These are phyloP conservation scores for Prunella himalayana DNA, from an alignment of 2,113 vertebrate genomes.

Conservation along the genomic window DNA sequence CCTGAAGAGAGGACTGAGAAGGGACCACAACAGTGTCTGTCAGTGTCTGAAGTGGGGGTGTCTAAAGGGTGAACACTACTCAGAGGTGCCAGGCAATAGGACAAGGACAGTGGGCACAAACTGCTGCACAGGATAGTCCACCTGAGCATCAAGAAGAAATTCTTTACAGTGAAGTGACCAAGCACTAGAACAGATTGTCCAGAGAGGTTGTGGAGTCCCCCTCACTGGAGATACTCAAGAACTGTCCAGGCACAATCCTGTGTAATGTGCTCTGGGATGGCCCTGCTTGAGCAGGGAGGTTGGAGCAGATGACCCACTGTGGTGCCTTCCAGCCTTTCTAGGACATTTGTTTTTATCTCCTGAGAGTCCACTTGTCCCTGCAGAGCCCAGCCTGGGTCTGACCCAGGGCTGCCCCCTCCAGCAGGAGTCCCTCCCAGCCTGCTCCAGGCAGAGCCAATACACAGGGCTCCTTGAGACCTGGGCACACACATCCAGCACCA, in stretches of 20 bases:
- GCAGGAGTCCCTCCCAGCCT: background rate
- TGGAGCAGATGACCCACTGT: background rate
- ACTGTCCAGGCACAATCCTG: accelerated
- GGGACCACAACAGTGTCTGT: too few species aligned
- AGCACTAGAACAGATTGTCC: background rate
- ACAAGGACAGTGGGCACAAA: background rate
- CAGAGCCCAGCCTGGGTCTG: background rate
- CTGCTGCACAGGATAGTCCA: background rate
- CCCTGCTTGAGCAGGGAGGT: background rate
- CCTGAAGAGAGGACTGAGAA: background rate
- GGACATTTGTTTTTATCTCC: background rate
- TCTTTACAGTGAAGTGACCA: background rate
- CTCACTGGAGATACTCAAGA: background rate
- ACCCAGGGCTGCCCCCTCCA: background rate
- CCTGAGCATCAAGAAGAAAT: background rate
- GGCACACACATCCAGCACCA: background rate
- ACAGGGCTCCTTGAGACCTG: accelerated
- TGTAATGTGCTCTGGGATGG: background rate
- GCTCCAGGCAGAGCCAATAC: background rate
- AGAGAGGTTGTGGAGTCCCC: background rate
- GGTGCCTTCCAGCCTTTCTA: background rate
- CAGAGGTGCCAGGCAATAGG: accelerated
- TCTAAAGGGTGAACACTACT: too few species aligned
- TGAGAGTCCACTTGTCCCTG: background rate
- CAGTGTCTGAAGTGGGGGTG: background rate